These are phyloP conservation scores for Trichonephila clavata DNA, from an alignment of 1,140 invertebrate genomes.

Conservation along the genomic window DNA sequence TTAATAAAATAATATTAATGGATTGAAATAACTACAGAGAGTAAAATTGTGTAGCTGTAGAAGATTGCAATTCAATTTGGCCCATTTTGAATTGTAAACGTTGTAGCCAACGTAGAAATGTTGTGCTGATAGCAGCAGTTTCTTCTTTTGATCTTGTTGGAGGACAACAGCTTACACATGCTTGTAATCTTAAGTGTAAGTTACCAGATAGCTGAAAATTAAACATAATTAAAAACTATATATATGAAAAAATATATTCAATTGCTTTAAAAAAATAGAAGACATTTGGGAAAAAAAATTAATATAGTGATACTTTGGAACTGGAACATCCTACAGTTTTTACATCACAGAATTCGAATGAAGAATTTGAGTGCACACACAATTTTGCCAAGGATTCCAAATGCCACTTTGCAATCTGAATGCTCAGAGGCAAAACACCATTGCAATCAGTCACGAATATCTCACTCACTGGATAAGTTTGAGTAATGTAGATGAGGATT, in stretches of 20 bases:
- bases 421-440: too few relatives aligned
- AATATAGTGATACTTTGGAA: too few relatives aligned
- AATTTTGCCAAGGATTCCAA: too few relatives aligned
- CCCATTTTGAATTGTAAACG: slow-evolving; percentile 98
- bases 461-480: too few relatives aligned
- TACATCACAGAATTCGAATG: too few relatives aligned
- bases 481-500: too few relatives aligned
- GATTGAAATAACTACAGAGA: slow-evolving; percentile 83
- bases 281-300: too few relatives aligned
- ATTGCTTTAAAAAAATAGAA: background rate
- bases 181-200: slow-evolving; percentile 93
- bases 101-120: slow-evolving; percentile 92
- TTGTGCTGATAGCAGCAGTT: slow-evolving; percentile 79
- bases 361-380: too few relatives aligned
- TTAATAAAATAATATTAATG: background rate
- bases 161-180: slow-evolving; percentile 88
- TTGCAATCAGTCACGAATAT: too few relatives aligned
- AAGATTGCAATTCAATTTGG: slow-evolving; percentile 97
- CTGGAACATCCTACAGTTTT: too few relatives aligned
- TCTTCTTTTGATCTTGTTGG: slow-evolving; percentile 80
- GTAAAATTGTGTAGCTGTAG: slow-evolving; percentile 93
- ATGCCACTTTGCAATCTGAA: too few relatives aligned
- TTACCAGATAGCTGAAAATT: slow-evolving; percentile 89
- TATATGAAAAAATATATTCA: background rate
- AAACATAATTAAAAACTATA: slow-evolving; percentile 23